Evolutionary conservation across 2,797 vertebrate species (phyloP), one percentile per base, ranked within the genome.

Genomic region (Nyctalus aviator): DNA sequence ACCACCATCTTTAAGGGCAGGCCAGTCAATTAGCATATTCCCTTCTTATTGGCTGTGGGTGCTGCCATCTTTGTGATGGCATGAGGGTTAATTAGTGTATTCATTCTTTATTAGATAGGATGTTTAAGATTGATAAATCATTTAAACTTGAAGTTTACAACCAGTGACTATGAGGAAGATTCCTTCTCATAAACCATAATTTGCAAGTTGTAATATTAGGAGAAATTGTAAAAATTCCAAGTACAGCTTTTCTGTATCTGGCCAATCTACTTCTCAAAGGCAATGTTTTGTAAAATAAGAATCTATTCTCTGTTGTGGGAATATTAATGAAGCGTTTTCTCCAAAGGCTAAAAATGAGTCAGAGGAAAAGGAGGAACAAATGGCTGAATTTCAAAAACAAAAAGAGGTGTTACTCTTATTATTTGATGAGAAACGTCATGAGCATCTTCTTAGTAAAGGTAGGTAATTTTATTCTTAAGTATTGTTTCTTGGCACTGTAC

Each of bases 391-490:
- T 96, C 98, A 98, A 93, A 99, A 99, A 93, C 99, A 99, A 97
- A 99, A 88, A 66, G 99, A 99, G 41, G 12, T 98, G 59, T 98
- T 99, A 64, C 98, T 98, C 6, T 99, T 99, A 0, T 98, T 99
- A 95, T 99, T 99, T 97, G 99, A 99, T 96, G 99, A 99, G 96
- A 99, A 99, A 94, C 98, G 98, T 20, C 99, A 99, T 0, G 99
- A 99, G 35, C 99, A 99, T 96, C 99, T 99, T 41, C 96, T 99
- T 59, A 99, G 99, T 98, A 99, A 99, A 99, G 99, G 99, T 99
- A 97, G 64, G 90, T 4, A 41, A 53, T 44, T 78, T 62, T 81
- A 27, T 62, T 48, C 4, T 41, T 53, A 32, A 72, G 18, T 14
- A 32, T 68, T 30, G 1, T 90, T 87, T 32, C 11, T 12, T 1